A percentile compares a stretch with the other conserved stretches of the same genome.
Evolutionary conservation across 2,113 vertebrate species (phyloP).

Genomic region (Hypanus sabinus): DNA sequence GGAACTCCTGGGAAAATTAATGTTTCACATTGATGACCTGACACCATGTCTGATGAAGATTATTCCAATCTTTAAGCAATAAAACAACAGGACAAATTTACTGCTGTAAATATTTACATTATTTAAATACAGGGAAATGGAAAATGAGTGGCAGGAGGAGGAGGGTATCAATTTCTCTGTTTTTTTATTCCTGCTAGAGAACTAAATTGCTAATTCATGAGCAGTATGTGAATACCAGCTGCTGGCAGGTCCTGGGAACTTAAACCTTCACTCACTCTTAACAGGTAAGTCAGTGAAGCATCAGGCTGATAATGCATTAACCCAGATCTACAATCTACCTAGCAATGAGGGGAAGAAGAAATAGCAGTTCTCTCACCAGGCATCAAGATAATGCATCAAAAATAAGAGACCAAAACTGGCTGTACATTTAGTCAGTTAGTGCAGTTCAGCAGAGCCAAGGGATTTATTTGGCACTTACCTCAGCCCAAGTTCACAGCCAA

Average conservation of each 20-base stretch:
- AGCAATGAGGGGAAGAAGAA: neutral
- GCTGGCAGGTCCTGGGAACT: neutral
- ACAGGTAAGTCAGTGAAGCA: neutral
- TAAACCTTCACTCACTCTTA: neutral
- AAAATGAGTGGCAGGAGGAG: no score
- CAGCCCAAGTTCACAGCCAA: neutral
- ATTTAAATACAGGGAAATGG: neutral
- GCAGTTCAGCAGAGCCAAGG: neutral
- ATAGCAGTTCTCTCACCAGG: neutral
- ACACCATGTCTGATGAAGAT: neutral
- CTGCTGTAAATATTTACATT: neutral
- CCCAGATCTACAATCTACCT: neutral
- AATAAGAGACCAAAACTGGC: neutral
- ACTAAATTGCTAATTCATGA: neutral
- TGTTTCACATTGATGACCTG: no score
- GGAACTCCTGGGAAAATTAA: no score
- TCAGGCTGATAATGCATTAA: neutral
- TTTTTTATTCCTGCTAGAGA: no score
- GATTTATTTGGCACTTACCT: neutral
- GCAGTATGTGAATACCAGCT: neutral
- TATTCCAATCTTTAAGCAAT: neutral
- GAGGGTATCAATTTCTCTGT: no score
- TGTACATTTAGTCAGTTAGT: neutral
- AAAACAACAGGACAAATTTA: neutral
- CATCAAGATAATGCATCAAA: neutral